phyloP scores from a whole-genome alignment of 2,797 vertebrate genomes.

The Gallinago solitaria region DNA sequence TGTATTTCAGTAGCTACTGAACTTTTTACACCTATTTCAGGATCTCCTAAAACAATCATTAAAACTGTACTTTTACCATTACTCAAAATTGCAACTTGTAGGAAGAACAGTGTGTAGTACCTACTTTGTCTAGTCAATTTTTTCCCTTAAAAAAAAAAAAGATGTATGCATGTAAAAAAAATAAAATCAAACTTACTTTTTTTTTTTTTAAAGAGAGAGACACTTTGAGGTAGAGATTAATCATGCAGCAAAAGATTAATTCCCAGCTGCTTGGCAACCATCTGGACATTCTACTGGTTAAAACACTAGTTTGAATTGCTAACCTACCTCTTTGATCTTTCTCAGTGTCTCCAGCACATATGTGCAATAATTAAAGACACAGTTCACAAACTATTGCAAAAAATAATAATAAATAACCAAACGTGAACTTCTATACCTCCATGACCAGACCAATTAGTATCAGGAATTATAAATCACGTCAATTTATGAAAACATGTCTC shows the following conservation, averaged over 20 bases:
- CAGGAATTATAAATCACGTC: constrained; percentile 36
- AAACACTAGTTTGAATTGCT: constrained; percentile 67
- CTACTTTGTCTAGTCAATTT: not conserved
- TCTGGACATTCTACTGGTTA: constrained; percentile 70
- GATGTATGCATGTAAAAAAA: not conserved
- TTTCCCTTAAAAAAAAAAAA: not conserved
- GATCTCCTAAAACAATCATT: not conserved
- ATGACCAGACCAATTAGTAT: constrained; percentile 15
- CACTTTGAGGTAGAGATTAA: constrained; percentile 61
- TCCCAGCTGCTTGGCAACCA: constrained; percentile 69
- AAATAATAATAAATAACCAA: not conserved
- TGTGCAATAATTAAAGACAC: constrained; percentile 70
- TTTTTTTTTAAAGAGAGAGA: not conserved
- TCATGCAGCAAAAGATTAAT: constrained; percentile 61
- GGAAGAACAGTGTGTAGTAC: not conserved
- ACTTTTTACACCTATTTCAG: not conserved
- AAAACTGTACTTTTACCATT: not conserved
- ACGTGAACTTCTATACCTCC: not conserved
- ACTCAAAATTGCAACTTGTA: not conserved
- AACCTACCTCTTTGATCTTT: constrained; percentile 66
- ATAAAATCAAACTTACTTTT: not conserved
- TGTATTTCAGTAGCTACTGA: not conserved
- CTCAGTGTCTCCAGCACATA: constrained; percentile 62
- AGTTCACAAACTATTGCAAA: constrained; percentile 21
- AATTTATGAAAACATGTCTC: constrained; percentile 34